A percentile compares a stretch with the other conserved stretches of the same genome.
These are phyloP conservation scores for Pseudocheirus occidentalis DNA, from an alignment of 2,797 vertebrate genomes.

Conservation along the genomic window DNA sequence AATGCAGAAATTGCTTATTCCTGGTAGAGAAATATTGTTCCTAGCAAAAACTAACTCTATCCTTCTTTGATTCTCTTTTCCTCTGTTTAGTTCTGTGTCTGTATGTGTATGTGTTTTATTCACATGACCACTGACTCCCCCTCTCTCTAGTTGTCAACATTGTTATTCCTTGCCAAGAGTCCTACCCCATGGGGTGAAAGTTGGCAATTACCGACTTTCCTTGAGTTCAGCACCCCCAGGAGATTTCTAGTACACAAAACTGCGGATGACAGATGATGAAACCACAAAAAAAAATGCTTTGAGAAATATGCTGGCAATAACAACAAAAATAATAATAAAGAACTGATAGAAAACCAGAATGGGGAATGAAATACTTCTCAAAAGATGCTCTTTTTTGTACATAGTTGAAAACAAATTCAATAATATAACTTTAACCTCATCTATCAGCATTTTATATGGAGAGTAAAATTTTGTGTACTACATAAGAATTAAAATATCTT, in stretches of 20 bases:
- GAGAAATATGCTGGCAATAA: background rate
- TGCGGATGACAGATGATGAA: constrained; percentile 14
- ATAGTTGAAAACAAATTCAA: constrained; percentile 40
- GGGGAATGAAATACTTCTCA: constrained; percentile 10
- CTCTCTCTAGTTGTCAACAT: constrained; percentile 48
- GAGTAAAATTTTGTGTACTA: background rate
- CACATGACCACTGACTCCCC: constrained; percentile 61
- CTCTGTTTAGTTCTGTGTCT: constrained; percentile 69
- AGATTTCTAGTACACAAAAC: constrained; percentile 39
- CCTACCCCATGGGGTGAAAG: constrained; percentile 61
- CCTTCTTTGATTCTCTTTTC: constrained; percentile 61
- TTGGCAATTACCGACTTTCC: constrained; percentile 67
- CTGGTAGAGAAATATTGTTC: background rate
- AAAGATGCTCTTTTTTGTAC: constrained; percentile 26
- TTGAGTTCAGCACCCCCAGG: constrained; percentile 52
- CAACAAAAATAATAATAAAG: background rate
- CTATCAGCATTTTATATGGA: background rate
- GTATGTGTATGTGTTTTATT: constrained; percentile 64
- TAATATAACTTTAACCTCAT: background rate
- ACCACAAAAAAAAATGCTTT: background rate
- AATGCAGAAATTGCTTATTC: background rate
- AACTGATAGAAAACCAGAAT: background rate
- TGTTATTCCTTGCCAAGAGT: constrained; percentile 36
- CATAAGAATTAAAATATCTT: background rate
- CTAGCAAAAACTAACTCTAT: background rate